Evolutionary conservation across 2,113 vertebrate species (phyloP).

Genomic region (Peromyscus maniculatus): DNA sequence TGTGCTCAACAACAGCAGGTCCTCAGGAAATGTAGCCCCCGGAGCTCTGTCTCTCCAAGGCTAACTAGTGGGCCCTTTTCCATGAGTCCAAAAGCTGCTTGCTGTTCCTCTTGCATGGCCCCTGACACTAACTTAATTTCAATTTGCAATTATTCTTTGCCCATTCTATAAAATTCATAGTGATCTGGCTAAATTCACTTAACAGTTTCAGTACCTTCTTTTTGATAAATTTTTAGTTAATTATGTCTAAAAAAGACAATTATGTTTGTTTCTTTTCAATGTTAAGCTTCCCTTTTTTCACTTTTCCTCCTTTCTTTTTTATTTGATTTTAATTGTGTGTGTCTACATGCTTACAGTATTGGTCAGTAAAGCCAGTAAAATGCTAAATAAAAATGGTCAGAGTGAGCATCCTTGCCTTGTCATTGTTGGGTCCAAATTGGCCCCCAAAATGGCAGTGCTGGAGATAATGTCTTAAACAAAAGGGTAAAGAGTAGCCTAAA

Average conservation of each 20-base stretch:
- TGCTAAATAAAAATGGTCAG: neutral
- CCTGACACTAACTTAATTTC: neutral
- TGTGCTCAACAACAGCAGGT: too few species aligned
- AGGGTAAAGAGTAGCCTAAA: neutral
- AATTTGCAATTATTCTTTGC: constrained; percentile 8
- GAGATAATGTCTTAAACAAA: neutral
- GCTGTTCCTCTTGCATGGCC: too few species aligned
- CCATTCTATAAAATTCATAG: neutral
- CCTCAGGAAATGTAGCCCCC: too few species aligned
- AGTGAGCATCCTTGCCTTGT: neutral
- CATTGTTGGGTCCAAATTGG: too few species aligned
- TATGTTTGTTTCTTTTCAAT: neutral
- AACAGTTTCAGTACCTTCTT: neutral
- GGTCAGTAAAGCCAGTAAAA: neutral
- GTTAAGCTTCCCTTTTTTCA: neutral
- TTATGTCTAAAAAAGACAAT: neutral
- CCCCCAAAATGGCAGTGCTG: neutral
- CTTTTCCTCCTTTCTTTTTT: neutral
- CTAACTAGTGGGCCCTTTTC: too few species aligned
- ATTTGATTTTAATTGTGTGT: neutral
- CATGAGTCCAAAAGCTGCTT: too few species aligned
- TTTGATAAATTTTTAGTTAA: neutral
- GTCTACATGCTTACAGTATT: neutral
- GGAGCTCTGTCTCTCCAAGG: too few species aligned
- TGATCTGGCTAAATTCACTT: neutral